phyloP scores from a whole-genome alignment of 2,888 invertebrate species.

The Pedicia rivosa region DNA sequence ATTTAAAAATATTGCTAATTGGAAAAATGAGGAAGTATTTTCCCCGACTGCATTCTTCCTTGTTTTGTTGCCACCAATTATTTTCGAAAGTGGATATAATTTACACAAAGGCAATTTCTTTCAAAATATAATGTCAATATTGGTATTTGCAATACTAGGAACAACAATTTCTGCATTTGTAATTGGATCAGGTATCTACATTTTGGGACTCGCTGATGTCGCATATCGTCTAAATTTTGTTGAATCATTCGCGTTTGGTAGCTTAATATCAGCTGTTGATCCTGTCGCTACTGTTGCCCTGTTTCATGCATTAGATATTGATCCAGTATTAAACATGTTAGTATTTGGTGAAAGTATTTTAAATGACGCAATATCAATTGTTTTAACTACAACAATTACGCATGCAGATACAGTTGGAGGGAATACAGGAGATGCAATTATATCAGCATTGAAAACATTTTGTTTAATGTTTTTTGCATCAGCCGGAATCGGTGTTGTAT shows the following conservation, averaged over 20 bases:
- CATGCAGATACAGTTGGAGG: slow-evolving; percentile 24
- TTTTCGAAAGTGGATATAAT: slow-evolving; percentile 98
- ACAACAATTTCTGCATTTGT: slow-evolving; percentile 94
- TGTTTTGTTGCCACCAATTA: slow-evolving; percentile 91
- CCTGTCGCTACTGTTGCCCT: slow-evolving; percentile 98
- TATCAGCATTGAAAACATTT: slow-evolving; percentile 77
- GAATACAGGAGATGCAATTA: slow-evolving; percentile 63
- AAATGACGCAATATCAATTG: slow-evolving; percentile 98
- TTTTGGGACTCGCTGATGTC: slow-evolving; percentile 79
- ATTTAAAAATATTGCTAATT: slow-evolving; percentile 70
- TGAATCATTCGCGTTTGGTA: slow-evolving; percentile 97
- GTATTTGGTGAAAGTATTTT: slow-evolving; percentile 75
- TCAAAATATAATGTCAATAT: slow-evolving; percentile 96
- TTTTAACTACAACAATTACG: slow-evolving; percentile 78
- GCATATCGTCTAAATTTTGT: slow-evolving; percentile 87
- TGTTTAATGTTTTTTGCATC: slow-evolving; percentile 98
- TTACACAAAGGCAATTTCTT: slow-evolving; percentile 93
- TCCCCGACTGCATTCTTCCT: slow-evolving; percentile 97
- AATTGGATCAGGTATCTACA: slow-evolving; percentile 90
- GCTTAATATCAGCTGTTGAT: slow-evolving; percentile 95
- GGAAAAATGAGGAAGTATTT: slow-evolving; percentile 95
- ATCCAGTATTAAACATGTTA: slow-evolving; percentile 97
- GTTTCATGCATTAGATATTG: slow-evolving; percentile 93
- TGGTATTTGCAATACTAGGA: slow-evolving; percentile 94
- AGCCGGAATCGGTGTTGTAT: slow-evolving; percentile 87